These are phyloP conservation scores for Lamellibrachia columna DNA, from an alignment of 2,888 invertebrate species.

Conservation along the genomic window DNA sequence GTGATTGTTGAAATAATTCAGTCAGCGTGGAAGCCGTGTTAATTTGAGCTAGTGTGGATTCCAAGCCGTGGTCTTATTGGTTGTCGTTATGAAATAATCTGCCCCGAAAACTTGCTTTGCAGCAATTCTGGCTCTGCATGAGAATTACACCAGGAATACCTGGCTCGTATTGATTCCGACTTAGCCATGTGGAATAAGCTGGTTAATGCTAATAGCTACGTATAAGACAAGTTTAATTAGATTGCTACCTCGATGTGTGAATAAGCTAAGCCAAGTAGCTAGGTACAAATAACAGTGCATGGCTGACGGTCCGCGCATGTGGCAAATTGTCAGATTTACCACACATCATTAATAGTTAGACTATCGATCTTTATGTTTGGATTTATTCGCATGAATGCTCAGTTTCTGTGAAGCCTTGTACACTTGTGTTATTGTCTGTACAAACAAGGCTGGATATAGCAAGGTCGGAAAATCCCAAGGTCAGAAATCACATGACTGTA, in stretches of 20 bases:
- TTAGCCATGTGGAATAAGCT: not conserved
- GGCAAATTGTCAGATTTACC: not conserved
- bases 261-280: not conserved
- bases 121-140: not conserved
- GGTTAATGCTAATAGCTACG: not conserved
- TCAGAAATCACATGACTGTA: not conserved
- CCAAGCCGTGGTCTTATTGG: not conserved
- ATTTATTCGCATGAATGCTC: not conserved
- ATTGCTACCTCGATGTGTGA: not conserved
- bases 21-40: not conserved
- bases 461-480: not conserved
- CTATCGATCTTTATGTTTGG: not conserved
- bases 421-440: not conserved
- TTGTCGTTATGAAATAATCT: not conserved
- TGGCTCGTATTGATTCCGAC: not conserved
- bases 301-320: not conserved
- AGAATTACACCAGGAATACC: not conserved
- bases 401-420: not conserved
- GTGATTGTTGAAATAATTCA: not conserved
- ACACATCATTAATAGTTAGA: not conserved
- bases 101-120: not conserved
- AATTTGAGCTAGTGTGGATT: not conserved
- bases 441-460: not conserved
- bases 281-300: not conserved
- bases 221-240: conserved; percentile 16